phyloP scores from a whole-genome alignment of 2,797 vertebrate genomes.

The Decapterus maruadsi region DNA sequence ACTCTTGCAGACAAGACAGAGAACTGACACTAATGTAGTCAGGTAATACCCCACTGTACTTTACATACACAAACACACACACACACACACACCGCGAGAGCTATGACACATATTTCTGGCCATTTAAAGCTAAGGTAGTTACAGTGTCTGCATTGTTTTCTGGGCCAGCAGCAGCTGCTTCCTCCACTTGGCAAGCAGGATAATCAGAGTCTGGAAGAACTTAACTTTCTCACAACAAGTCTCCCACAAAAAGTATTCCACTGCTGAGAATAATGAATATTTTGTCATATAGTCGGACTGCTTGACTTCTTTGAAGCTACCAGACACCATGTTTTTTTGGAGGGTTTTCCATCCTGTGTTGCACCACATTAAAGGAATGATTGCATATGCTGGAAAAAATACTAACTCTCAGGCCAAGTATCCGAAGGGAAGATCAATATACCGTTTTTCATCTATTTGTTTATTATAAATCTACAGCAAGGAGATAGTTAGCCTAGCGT shows the following conservation, averaged over 20 bases:
- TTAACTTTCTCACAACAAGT: conserved; percentile 50
- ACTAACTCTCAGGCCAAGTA: not conserved
- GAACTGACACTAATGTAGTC: conserved; percentile 43
- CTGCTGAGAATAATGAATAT: conserved; percentile 19
- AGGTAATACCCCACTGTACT: conserved; percentile 37
- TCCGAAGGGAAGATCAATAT: not conserved
- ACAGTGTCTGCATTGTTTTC: conserved; percentile 79
- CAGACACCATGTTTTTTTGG: not conserved
- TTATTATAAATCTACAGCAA: conserved; percentile 2
- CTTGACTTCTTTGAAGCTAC: conserved; percentile 10
- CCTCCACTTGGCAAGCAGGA: conserved; percentile 71
- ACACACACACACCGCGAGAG: conserved; percentile 50
- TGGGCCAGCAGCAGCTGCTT: conserved; percentile 76
- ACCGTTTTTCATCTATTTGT: not conserved
- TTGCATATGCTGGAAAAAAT: not conserved
- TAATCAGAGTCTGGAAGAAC: conserved; percentile 66
- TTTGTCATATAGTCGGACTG: conserved; percentile 6
- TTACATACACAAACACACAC: conserved; percentile 18
- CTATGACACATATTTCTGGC: conserved; percentile 74
- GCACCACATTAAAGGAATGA: not conserved
- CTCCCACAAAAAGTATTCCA: conserved; percentile 33
- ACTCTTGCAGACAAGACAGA: conserved; percentile 58
- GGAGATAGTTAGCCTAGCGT: not conserved
- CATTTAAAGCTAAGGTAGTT: conserved; percentile 76
- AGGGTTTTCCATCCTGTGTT: not conserved